These are phyloP conservation scores for Panurus biarmicus DNA, from an alignment of 2,113 vertebrate species.

Conservation along the genomic window DNA sequence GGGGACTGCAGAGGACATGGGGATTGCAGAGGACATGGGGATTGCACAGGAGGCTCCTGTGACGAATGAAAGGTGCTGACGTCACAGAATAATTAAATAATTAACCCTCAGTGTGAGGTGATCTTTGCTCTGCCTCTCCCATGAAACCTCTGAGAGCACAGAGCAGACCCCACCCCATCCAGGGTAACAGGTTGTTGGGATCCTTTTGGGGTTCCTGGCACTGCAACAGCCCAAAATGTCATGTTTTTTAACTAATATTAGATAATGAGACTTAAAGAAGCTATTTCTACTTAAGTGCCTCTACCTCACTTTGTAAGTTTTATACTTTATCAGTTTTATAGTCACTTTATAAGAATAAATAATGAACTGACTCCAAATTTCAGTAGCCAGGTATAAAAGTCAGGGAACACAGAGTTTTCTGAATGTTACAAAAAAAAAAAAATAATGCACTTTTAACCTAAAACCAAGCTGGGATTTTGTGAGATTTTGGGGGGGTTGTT, in stretches of 20 bases:
- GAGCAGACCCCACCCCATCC: neutral
- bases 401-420: neutral
- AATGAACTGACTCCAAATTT: neutral
- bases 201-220: neutral
- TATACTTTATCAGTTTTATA: neutral
- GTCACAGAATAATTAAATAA: neutral
- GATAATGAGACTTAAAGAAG: neutral
- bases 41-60: neutral
- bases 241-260: accelerated
- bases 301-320: neutral
- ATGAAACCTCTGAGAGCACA: neutral
- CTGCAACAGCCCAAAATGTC: neutral
- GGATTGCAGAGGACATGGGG: no score
- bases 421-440: neutral
- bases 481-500: neutral
- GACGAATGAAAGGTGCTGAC: neutral
- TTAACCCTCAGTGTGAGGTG: neutral
- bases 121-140: neutral
- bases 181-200: accelerated
- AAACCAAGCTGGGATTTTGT: neutral
- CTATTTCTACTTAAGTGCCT: neutral
- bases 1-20: no score
- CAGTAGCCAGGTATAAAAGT: neutral
- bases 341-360: neutral
- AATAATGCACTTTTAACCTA: neutral